Evolutionary conservation across 2,113 vertebrate species (phyloP).

Genomic region (Tupaia tana): DNA sequence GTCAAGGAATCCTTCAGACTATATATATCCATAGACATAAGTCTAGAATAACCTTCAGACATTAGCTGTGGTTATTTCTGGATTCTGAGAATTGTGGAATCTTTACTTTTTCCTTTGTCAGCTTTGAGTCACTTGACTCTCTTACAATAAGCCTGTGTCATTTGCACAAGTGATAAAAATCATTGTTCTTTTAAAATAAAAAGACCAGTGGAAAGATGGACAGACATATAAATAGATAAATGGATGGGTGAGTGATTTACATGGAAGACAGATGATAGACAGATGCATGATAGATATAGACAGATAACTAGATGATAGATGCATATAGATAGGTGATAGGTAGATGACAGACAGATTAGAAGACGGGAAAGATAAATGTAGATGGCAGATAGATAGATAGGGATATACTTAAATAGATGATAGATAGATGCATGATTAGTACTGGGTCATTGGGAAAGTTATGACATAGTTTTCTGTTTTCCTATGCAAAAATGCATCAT

Average conservation of each 20-base stretch:
- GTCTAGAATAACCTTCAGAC: not conserved
- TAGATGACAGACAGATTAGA: too few species aligned
- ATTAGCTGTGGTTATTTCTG: not conserved
- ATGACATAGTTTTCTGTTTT: too few species aligned
- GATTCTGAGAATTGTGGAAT: not conserved
- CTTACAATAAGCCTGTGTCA: not conserved
- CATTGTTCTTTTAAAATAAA: not conserved
- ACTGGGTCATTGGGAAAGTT: too few species aligned
- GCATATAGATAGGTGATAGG: too few species aligned
- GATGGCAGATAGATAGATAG: rapidly evolving
- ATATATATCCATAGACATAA: too few species aligned
- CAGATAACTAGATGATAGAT: not conserved
- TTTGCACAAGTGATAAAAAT: not conserved
- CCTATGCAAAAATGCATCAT: too few species aligned
- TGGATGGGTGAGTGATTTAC: rapidly evolving
- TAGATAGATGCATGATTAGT: too few species aligned
- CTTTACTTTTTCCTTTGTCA: not conserved
- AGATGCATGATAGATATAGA: not conserved
- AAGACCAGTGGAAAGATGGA: not conserved
- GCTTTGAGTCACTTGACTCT: not conserved
- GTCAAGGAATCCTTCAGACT: rapidly evolving
- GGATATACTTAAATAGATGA: not conserved
- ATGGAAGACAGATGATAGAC: not conserved
- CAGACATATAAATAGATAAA: rapidly evolving
- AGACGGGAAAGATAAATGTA: rapidly evolving